Base-by-base conservation (phyloP, 2,888 invertebrate genomes). In the Rhaphigaster nebulosa region DNA sequence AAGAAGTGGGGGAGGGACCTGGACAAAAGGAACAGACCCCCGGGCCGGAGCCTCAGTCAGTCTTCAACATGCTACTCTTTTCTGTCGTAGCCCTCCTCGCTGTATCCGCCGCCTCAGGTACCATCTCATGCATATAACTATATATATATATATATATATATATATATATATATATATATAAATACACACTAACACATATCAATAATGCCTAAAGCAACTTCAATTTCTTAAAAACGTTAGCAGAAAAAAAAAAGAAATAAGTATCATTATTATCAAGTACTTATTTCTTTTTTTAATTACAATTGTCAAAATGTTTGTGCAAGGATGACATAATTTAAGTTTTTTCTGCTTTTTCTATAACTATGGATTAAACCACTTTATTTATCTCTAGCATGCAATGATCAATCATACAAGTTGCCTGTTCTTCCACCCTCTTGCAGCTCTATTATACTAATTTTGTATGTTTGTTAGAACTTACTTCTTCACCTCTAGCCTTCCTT, bases 21-120 rank as follows among this genome's bases (percentile, higher is more conserved):
- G 26, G 84, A 84, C 84, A 84, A 84, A 84, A 84, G 84, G 84
- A 84, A n/a, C 84, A 84, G 84, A 45, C 45, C 45, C 41, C 84
- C n/a, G 34, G n/a, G 26, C 45, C 26, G 1, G 10, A 84, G 84
- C 84, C 84, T 84, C 84, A 84, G 84, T 84, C 84, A 45, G 84
- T 84, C 84, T 26, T 41, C 41, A 84, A 84, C 45, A 84, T 84
- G 84, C 45, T 84, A 0, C 45, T 84, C 15, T n/a, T 84, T 3
- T 45, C 41, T 15, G 45, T 84, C 45, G 45, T 84, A 4, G 84
- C 45, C 45, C 84, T 84, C 45, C 84, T 84, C 15, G 84, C 84
- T 41, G 41, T 84, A 12, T n/a, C 84, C 84, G 84, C 84, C 26
- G 45, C 84, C 41, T 84, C 84, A 84, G 84, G 84, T 84, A 45